Percentiles rank a stretch among this genome's conserved stretches.
These are phyloP conservation scores for Clarias macrocephalus DNA, from an alignment of 2,113 vertebrate species.

Conservation along the genomic window DNA sequence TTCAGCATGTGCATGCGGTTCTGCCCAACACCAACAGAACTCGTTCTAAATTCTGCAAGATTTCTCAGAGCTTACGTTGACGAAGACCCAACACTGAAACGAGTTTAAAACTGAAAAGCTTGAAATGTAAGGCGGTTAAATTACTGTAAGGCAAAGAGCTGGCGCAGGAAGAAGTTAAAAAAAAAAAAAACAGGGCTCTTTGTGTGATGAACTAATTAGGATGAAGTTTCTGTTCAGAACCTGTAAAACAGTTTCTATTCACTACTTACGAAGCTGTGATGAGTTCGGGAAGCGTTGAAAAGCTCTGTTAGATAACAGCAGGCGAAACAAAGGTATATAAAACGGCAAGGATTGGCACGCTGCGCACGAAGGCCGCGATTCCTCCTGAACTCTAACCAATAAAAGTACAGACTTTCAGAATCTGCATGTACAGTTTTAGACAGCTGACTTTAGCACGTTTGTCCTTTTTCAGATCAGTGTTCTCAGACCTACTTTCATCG, in stretches of 20 bases:
- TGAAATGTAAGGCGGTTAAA: conserved; percentile 65
- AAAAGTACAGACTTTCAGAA: not conserved
- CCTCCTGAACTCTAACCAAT: conserved; percentile 3
- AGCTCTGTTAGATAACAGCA: not conserved
- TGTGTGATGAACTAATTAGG: not conserved
- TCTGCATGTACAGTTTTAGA: not conserved
- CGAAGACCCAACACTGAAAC: conserved; percentile 20
- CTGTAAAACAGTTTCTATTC: not conserved
- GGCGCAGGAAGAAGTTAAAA: too few species aligned
- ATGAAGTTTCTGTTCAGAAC: not conserved
- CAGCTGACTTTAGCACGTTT: not conserved
- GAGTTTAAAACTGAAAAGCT: conserved; percentile 24
- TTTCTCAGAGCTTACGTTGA: conserved; percentile 47
- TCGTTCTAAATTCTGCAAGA: conserved; percentile 62
- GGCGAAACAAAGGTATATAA: not conserved
- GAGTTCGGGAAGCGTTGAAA: not conserved
- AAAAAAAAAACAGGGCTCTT: not conserved
- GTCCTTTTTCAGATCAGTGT: not conserved
- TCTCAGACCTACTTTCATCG: conserved; percentile 7
- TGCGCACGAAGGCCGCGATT: conserved; percentile 13
- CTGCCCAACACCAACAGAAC: conserved; percentile 56
- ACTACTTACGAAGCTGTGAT: not conserved
- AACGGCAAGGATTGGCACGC: conserved; percentile 43
- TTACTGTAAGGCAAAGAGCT: conserved; percentile 54
- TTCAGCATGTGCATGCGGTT: conserved; percentile 74